Base-by-base conservation (phyloP, 2,797 vertebrate species). In the Gallinago nigripennis region DNA sequence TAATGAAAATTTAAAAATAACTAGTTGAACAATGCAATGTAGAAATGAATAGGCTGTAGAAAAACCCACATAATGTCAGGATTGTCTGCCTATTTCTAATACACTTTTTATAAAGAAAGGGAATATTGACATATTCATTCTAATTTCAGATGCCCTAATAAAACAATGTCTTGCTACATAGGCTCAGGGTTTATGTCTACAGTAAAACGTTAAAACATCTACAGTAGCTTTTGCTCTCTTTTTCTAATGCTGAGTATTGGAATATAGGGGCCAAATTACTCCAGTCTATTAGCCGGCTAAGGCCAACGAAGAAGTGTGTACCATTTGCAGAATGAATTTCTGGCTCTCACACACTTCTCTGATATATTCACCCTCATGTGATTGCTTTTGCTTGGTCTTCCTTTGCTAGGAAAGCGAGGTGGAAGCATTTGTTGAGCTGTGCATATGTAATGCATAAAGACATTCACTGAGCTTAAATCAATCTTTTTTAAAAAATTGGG, bases 1-100 rank as follows among this genome's bases (percentile, higher is more conserved):
- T 88, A 88, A 81, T 69, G 70, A 84, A 86, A 82, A 81, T 88
- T 79, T 90, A 66, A 96, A 96, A 97, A 93, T 94, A 95, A 66
- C 89, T 50, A 65, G 58, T 66, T 86, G 89, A 86, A 94, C 91
- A 96, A 84, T 79, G 45, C 35, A 48, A 7, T 53, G 45, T 76
- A 88, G 63, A 82, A 96, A 81, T 68, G 88, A 96, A 91, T 70
- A 94, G 80, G 45, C 80, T 92, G 17, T 68, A 83, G 58, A 66
- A 91, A 92, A 91, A 76, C 33, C 18, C 45, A 76, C 15, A 20
- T 35, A 58, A 37, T 68, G 82, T 84, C 48, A 50, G 30, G 66
- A 70, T 33, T 86, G 25, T 65, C 82, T 88, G 79, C 48, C 48
- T 86, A 20, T 94, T 94, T 78, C 79, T 86, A 82, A 65, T 64